Evolutionary conservation across 92 coral and sea anemone genomes (phyloP), one percentile per base, ranked within the genome.

Genomic region (Ricordea florida): DNA sequence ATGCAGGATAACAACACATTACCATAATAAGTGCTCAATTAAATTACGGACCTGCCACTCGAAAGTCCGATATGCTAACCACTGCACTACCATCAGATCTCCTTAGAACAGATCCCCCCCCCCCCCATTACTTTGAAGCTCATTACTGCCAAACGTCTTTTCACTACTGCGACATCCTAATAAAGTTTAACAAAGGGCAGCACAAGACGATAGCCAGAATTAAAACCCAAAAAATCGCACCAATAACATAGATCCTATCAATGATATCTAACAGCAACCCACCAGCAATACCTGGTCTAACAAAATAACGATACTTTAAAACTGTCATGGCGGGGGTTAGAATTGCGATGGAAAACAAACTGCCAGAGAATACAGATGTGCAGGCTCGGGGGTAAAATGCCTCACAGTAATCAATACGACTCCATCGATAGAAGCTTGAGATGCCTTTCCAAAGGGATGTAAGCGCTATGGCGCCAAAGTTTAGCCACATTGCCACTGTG

Each of bases 401-500:
- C 27, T 92, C 97, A 44, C 80, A 91, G 35, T 74, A 40, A 16
- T 76, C 83, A 32, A 91, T 78, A 57, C 92, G 82, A 40, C 96
- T 89, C 96, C 97, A 92, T 23, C 99, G 79, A 40, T 92, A 96
- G 66, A 96, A 96, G 32, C 96, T 93, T 8, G 97, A 91, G 37
- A 94, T 87, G 5, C 98, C 98, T 36, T 94, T 94, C 98, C 98
- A 94, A 36, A 90, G 67, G 14, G 98, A 86, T n/a, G 98, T 94
- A 56, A 92, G 64, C 14, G 83, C 83, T 32, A 94, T 86, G 15
- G 98, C 98, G 31, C 80, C 68, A 10, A 91, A 67, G 60, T 88
- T 86, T 28, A 94, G 83, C 58, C 88, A 55, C n/a, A 94, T 57
- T 0, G 89, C 87, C 28, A 69, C 46, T n/a, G 70, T 64, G 42